Evolutionary conservation across 2,113 vertebrate genomes (phyloP).

Genomic region (Ptilorrhoa leucosticta): DNA sequence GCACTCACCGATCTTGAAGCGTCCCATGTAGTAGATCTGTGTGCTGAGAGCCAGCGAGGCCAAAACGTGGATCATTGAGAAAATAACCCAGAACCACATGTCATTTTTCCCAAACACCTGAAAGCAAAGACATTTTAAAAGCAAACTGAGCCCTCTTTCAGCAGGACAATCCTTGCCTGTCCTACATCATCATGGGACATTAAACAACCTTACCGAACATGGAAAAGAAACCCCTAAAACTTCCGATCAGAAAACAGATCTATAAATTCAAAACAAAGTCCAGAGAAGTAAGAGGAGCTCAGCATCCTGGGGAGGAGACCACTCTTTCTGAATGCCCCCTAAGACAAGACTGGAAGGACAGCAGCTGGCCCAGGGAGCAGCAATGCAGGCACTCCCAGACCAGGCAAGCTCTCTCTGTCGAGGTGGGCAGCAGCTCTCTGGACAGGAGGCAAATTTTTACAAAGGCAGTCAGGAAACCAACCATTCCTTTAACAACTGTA

Average conservation of each 20-base stretch:
- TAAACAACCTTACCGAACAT: not conserved
- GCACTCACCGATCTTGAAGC: slow-evolving; percentile 78
- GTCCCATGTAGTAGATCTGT: slow-evolving; percentile 84
- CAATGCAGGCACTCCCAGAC: not conserved
- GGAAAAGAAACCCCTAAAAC: not conserved
- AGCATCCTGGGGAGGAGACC: not conserved
- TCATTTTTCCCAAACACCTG: slow-evolving; percentile 80
- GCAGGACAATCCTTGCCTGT: not conserved
- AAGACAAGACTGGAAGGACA: not conserved
- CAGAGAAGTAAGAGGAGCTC: not conserved
- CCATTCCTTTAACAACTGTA: not conserved
- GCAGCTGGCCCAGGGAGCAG: not conserved
- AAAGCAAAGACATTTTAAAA: not conserved
- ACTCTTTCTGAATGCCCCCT: not conserved
- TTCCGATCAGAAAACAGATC: not conserved
- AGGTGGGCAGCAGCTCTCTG: not conserved
- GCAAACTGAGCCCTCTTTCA: not conserved
- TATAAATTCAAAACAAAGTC: not conserved
- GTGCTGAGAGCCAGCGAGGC: slow-evolving; percentile 79
- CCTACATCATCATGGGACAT: not conserved
- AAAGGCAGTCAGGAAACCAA: not conserved
- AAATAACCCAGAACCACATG: slow-evolving; percentile 80
- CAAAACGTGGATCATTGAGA: slow-evolving; percentile 75
- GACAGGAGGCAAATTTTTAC: not conserved
- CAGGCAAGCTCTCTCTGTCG: not conserved